Evolutionary conservation across 2,888 invertebrate genomes (phyloP).

Genomic region (Drosophila melanocephala): DNA sequence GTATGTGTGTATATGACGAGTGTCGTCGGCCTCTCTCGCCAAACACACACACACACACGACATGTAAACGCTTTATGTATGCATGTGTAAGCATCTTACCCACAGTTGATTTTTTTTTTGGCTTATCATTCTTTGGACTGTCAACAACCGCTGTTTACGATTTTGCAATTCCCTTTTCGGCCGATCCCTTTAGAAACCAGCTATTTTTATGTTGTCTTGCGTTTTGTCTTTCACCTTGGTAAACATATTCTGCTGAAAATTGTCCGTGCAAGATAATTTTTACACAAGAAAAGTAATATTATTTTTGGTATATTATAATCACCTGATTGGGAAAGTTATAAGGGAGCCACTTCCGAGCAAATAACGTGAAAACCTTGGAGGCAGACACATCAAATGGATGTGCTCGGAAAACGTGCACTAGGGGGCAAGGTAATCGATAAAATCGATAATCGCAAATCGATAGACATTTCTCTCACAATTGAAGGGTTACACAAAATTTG

Average conservation of each 20-base stretch:
- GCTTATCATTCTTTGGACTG: not conserved
- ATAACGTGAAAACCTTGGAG: too few relatives aligned
- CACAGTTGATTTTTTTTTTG: conserved; percentile 24
- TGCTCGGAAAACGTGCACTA: too few relatives aligned
- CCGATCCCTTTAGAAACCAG: not conserved
- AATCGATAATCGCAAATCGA: too few relatives aligned
- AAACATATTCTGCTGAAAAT: not conserved
- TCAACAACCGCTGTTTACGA: not conserved
- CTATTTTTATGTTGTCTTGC: too few relatives aligned
- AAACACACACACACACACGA: conserved; percentile 1
- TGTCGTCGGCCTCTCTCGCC: not conserved
- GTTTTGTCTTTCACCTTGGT: not conserved
- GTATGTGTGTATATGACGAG: not conserved
- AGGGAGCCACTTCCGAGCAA: too few relatives aligned
- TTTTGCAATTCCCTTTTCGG: not conserved
- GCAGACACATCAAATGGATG: too few relatives aligned
- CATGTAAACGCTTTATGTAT: conserved; percentile 9
- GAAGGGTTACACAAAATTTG: too few relatives aligned
- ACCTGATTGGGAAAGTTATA: not conserved
- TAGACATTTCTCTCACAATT: too few relatives aligned
- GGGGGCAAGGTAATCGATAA: too few relatives aligned
- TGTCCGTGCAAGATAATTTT: not conserved
- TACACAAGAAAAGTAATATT: not conserved
- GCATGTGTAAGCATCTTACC: conserved; percentile 21
- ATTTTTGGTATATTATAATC: not conserved